Evolutionary conservation across 2,888 invertebrate genomes (phyloP), one percentile per base, ranked within the genome.

Genomic region (Phasia obesa): DNA sequence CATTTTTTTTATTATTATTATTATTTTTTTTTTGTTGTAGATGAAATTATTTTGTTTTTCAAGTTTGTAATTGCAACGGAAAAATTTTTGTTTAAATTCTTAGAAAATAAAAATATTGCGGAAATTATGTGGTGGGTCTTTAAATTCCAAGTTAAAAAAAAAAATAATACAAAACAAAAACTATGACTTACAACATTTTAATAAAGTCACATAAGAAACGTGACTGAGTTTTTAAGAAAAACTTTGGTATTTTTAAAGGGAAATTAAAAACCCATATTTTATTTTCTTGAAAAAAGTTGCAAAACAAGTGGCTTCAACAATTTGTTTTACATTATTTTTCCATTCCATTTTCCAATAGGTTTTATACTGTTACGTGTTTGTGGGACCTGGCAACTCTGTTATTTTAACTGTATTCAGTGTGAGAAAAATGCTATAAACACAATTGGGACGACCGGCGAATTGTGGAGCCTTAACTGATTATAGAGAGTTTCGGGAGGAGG

Each of bases 51-150:
- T 27, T 19, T 7, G 19, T 47, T 57, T 44, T 70, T 71, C 55
- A 44, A 53, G 53, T 70, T 64, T 70, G 35, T 47, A 59, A 38
- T 35, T 21, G 31, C 57, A 21, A 21, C 13, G 2, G 17, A 27
- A 42, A 42, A 15, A 35, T 15, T 38, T 23, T 35, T 17, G 15
- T 57, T 60, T 2, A 74, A 74, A 65, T 79, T 83, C 83, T 51
- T 75, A 53, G 74, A 78, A 79, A 71, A 73, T 55, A 31, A 35
- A 15, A 23, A 59, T 47, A 64, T 75, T 70, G 79, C 74, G 79
- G 83, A 83, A 70, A 83, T 83, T 62, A 79, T 75, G 83, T 65
- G 83, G 79, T 79, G 70, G 83, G 83, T 75, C 83, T 78, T 74
- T 23, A 25, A 73, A 69, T 53, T 70, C 38, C 71, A 35, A 70